Conservation (phyloP, 1,140 invertebrate genomes). For the Platyura marginata region DNA sequence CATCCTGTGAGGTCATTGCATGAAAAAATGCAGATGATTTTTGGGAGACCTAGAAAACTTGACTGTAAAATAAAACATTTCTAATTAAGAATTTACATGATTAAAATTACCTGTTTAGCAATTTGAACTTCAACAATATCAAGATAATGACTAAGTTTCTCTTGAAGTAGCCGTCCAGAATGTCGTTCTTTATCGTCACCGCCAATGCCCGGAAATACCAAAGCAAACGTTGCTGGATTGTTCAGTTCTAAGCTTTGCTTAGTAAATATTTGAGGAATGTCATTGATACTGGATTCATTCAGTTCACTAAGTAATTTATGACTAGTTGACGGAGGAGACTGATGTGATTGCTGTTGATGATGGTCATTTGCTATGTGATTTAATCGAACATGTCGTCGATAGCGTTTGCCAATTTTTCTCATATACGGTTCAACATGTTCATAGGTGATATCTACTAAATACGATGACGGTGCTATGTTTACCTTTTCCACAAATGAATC, state of each 20-base stretch:
- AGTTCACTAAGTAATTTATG: slow-evolving; percentile 17
- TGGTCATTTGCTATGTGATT: slow-evolving; percentile 3
- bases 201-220: slow-evolving; percentile 54
- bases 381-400: slow-evolving; percentile 32
- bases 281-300: slow-evolving; percentile 34
- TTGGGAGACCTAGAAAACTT: slow-evolving; percentile 33
- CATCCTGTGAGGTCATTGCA: slow-evolving; percentile 92
- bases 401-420: slow-evolving; percentile 48
- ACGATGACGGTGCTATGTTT: slow-evolving; percentile 53
- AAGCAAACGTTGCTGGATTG: slow-evolving; percentile 63
- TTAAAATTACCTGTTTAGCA: slow-evolving; percentile 60
- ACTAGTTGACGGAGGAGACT: neutral
- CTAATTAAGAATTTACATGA: neutral
- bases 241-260: slow-evolving; percentile 64
- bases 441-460: slow-evolving; percentile 66
- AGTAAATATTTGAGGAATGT: slow-evolving; percentile 76
- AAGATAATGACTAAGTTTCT: slow-evolving; percentile 76
- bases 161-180: slow-evolving; percentile 30
- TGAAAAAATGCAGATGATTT: slow-evolving; percentile 94
- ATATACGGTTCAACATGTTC: slow-evolving; percentile 79
- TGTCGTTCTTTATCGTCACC: slow-evolving; percentile 26
- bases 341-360: slow-evolving; percentile 3
- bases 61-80: neutral
- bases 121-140: slow-evolving; percentile 93
- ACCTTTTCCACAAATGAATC: slow-evolving; percentile 76